Evolutionary conservation across 2,888 invertebrate genomes (phyloP), one percentile per base, ranked within the genome.

Genomic region (Meteorus cinctellus): DNA sequence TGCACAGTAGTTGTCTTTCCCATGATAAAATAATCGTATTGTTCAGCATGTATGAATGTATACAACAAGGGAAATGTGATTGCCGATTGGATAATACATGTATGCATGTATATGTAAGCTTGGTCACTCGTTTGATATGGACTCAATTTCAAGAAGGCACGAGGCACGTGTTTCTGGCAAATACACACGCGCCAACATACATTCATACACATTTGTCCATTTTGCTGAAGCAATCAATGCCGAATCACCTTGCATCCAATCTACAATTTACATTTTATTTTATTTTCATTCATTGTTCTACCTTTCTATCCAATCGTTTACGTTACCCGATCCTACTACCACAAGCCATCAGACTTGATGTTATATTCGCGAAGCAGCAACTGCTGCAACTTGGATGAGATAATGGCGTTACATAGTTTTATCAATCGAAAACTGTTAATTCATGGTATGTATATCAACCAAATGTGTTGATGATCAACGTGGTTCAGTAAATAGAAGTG

Each of bases 61-160:
- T 77, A 81, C 82, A 84, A 84, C 84, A 83, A 86, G 83, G 83
- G 80, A 84, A 86, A 86, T 78, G 80, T 75, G 78, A 82, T 83
- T 78, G 51, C 74, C 59, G 75, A 76, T 78, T 72, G 78, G 79
- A 77, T 73, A 36, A 51, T 69, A 76, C 29, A 63, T 69, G 36
- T 62, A 60, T 48, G 62, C 24, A 48, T 59, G 48, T n/a, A 41
- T 36, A 62, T 12, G 29, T n/a, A 41, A 19, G 55, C 29, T 31
- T 36, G 29, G n/a, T 59, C 34, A 66, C 14, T 36, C 24, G 24
- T 41, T 55, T 51, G 10, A 68, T 59, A 74, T 41, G 68, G 29
- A 41, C 48, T 45, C 67, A 14, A 68, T 67, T 36, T 27, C 45
- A 55, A 60, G 19, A 59, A 68, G 19, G 19, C n/a, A 19, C 19